These are phyloP conservation scores for Cheirogaleus medius DNA, from an alignment of 2,113 vertebrate genomes.

Conservation along the genomic window DNA sequence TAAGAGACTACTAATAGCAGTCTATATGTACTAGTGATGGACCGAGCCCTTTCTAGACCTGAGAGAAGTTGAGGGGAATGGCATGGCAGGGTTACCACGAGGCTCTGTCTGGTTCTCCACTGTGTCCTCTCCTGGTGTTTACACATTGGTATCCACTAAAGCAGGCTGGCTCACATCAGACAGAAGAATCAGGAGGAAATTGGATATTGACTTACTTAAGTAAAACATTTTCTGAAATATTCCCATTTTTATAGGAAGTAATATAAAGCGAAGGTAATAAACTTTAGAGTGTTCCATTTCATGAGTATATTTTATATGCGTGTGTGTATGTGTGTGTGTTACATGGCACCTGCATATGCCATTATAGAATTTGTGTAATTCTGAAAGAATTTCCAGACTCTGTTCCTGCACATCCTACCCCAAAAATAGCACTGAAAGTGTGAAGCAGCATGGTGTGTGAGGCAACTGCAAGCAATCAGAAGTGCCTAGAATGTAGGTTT, in stretches of 20 bases:
- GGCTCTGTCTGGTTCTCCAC: background rate
- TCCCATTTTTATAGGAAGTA: background rate
- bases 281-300: background rate
- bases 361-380: conserved; percentile 40
- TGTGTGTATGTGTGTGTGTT: background rate
- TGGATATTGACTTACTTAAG: background rate
- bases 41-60: background rate
- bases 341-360: background rate
- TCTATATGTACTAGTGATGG: background rate
- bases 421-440: conserved; percentile 43
- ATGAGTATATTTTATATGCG: background rate
- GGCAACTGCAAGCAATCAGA: conserved; percentile 27
- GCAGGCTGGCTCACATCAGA: background rate
- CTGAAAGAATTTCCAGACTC: conserved; percentile 34
- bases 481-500: conserved; percentile 33
- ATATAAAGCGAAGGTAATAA: background rate
- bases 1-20: background rate
- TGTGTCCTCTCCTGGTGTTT: background rate
- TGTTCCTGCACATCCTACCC: conserved; percentile 35
- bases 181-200: background rate
- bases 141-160: background rate
- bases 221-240: background rate
- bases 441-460: conserved; percentile 34
- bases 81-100: background rate
- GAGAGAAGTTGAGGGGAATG: background rate